Evolutionary conservation across 2,888 invertebrate genomes (phyloP).

Genomic region (Agrilus biguttatus): DNA sequence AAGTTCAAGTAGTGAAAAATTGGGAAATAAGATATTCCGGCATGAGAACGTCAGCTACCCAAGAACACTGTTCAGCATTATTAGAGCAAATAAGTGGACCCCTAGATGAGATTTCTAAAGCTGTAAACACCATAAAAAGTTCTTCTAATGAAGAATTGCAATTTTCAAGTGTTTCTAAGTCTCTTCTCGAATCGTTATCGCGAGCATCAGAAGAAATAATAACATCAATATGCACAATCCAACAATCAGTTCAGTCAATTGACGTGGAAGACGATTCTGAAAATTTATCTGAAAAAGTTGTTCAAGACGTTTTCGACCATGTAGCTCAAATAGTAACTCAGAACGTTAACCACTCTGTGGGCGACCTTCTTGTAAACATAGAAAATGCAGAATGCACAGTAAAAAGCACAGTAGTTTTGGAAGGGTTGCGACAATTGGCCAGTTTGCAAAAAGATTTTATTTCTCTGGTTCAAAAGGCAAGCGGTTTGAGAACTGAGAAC

Average conservation of each 20-base stretch:
- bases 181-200: conserved; percentile 22
- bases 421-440: conserved; percentile 23
- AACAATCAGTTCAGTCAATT: conserved; percentile 14
- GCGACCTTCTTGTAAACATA: conserved; percentile 25
- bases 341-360: conserved; percentile 24
- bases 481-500: conserved; percentile 20
- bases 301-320: conserved; percentile 28
- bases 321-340: conserved; percentile 26
- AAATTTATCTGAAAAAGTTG: conserved; percentile 18
- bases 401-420: conserved; percentile 20
- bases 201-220: conserved; percentile 23
- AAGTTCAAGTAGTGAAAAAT: conserved; percentile 22
- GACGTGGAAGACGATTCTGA: conserved; percentile 13
- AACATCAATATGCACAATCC: conserved; percentile 21
- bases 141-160: conserved; percentile 16
- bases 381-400: conserved; percentile 23
- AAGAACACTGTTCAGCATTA: conserved; percentile 37
- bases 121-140: conserved; percentile 36
- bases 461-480: conserved; percentile 18
- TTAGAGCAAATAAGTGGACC: conserved; percentile 50
- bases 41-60: conserved; percentile 21
- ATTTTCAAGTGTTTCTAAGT: conserved; percentile 15
- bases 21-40: conserved; percentile 22
- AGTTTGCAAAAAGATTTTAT: conserved; percentile 27
- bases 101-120: conserved; percentile 45